A percentile compares a stretch with the other conserved stretches of the same genome.
Conservation (phyloP, 2,797 vertebrate genomes). For the Sebastes kiyomatsui region DNA sequence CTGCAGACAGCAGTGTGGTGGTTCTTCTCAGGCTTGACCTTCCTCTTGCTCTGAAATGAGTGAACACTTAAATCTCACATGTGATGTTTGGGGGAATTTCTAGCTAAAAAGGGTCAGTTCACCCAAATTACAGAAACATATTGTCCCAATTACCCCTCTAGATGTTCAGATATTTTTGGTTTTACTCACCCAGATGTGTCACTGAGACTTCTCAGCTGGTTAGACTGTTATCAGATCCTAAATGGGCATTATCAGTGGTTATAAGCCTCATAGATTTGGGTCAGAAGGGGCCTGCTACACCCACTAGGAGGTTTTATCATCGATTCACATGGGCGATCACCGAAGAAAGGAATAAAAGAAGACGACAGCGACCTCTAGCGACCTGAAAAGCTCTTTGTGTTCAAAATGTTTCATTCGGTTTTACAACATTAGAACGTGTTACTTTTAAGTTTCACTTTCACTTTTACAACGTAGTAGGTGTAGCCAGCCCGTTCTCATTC, state of each 20-base stretch:
- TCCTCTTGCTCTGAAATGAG: conserved; percentile 33
- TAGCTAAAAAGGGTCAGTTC: conserved; percentile 27
- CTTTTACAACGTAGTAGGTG: not conserved
- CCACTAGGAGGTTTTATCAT: not conserved
- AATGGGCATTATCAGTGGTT: too few species aligned
- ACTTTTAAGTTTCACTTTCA: not conserved
- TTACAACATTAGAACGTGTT: not conserved
- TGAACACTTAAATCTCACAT: conserved; percentile 10
- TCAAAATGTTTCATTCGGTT: not conserved
- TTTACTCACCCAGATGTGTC: conserved; percentile 2
- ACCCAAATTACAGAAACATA: conserved; percentile 26
- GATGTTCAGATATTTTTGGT: conserved; percentile 8
- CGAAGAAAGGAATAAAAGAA: not conserved
- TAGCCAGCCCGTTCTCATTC: not conserved
- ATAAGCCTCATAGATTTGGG: not conserved
- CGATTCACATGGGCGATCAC: not conserved
- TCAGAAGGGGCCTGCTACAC: not conserved
- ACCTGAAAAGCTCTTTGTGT: not conserved
- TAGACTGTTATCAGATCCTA: too few species aligned
- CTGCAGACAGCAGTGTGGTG: conserved; percentile 55
- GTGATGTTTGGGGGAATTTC: conserved; percentile 25
- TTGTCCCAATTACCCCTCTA: conserved; percentile 2
- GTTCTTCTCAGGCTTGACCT: conserved; percentile 67
- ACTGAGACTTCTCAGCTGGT: not conserved
- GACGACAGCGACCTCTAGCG: not conserved